Conservation (phyloP, 30 jellyfish, hydroid and myxozoan genomes). For the Pelagia noctiluca region DNA sequence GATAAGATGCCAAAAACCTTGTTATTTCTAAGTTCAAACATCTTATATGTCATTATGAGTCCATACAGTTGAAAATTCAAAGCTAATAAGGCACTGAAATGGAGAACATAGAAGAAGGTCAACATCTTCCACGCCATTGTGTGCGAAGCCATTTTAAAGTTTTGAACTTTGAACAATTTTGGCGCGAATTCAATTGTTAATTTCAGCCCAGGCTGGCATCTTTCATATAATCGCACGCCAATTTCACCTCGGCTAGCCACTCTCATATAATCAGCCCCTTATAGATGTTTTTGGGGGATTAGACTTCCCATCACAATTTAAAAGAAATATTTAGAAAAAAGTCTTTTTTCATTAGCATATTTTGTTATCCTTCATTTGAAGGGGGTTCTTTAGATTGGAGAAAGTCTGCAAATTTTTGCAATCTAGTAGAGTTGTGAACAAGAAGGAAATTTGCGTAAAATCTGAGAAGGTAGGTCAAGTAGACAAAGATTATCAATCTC, state of each 20-base stretch:
- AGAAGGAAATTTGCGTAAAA: too few relatives aligned
- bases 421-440: too few relatives aligned
- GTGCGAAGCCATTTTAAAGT: conserved; percentile 14
- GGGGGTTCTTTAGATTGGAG: too few relatives aligned
- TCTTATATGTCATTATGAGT: conserved; percentile 30
- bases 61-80: conserved; percentile 38
- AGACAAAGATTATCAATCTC: too few relatives aligned
- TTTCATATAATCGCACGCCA: conserved; percentile 24
- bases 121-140: conserved; percentile 39
- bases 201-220: conserved; percentile 52
- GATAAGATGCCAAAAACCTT: conserved; percentile 24
- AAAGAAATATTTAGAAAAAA: too few relatives aligned
- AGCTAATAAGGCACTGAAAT: conserved; percentile 18
- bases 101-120: conserved; percentile 37
- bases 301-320: too few relatives aligned
- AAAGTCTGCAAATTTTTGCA: too few relatives aligned
- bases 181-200: conserved; percentile 21
- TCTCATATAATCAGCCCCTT: conserved; percentile 43
- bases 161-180: neutral
- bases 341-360: too few relatives aligned
- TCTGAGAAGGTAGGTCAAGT: too few relatives aligned
- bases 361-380: too few relatives aligned
- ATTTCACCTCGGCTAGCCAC: conserved; percentile 33
- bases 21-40: conserved; percentile 34
- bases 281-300: too few relatives aligned